Percentiles rank a stretch among this genome's conserved stretches.
These are phyloP conservation scores for Pangasius macronema DNA, from an alignment of 2,797 vertebrate genomes.

Conservation along the genomic window DNA sequence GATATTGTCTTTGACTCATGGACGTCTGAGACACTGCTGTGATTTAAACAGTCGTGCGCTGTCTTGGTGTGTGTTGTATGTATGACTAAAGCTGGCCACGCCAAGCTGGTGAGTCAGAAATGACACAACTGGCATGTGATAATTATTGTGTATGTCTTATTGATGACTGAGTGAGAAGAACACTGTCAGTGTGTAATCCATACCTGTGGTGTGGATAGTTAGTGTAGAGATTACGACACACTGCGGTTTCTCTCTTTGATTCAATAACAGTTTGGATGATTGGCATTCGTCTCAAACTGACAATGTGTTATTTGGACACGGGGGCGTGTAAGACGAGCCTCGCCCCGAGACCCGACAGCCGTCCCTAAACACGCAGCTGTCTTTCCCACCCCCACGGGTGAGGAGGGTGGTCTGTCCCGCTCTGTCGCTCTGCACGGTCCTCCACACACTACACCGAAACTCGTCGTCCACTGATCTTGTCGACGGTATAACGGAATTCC, in stretches of 20 bases:
- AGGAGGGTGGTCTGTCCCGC: slow-evolving; percentile 61
- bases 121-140: not conserved
- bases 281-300: slow-evolving; percentile 51
- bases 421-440: slow-evolving; percentile 34
- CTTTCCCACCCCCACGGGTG: slow-evolving; percentile 25
- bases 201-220: not conserved
- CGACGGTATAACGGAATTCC: too few relatives aligned
- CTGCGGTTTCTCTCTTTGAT: slow-evolving; percentile 37
- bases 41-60: not conserved
- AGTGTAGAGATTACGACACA: not conserved
- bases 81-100: not conserved
- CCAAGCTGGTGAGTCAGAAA: not conserved
- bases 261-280: slow-evolving; percentile 53
- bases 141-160: not conserved
- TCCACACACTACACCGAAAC: too few relatives aligned
- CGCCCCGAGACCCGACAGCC: slow-evolving; percentile 42
- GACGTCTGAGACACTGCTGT: not conserved
- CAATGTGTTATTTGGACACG: slow-evolving; percentile 61
- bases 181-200: not conserved
- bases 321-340: slow-evolving; percentile 64
- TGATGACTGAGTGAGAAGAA: not conserved
- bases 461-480: too few relatives aligned
- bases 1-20: not conserved
- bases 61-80: not conserved
- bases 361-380: slow-evolving; percentile 12